Evolutionary conservation across 2,113 vertebrate species (phyloP).

Genomic region (Gobiocypris rarus): DNA sequence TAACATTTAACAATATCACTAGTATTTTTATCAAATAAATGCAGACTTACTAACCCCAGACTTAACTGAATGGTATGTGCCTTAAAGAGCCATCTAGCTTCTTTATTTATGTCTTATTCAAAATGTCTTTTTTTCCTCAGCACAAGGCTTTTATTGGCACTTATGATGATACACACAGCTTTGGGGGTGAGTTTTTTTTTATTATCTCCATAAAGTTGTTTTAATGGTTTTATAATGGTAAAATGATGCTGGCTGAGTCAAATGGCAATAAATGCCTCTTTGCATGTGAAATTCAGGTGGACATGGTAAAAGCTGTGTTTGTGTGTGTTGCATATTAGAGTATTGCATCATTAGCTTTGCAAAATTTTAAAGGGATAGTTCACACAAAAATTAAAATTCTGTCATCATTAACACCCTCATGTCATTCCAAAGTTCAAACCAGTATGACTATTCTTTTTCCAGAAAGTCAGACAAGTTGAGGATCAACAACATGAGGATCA

Average conservation of each 20-base stretch:
- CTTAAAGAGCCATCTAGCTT: not conserved
- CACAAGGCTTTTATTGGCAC: slow-evolving; percentile 56
- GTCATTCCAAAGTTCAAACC: too few species aligned
- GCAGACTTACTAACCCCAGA: not conserved
- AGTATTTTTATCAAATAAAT: not conserved
- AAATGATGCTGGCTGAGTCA: not conserved
- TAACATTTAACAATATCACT: not conserved
- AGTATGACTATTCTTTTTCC: not conserved
- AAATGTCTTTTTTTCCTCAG: not conserved
- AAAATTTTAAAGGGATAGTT: not conserved
- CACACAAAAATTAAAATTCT: not conserved
- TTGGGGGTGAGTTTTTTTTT: slow-evolving; percentile 50
- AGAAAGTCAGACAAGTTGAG: not conserved
- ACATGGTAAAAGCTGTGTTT: not conserved
- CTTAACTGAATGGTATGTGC: not conserved
- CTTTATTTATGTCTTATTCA: not conserved
- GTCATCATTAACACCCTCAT: not conserved
- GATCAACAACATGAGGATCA: not conserved
- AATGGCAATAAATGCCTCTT: not conserved
- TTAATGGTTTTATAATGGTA: not conserved
- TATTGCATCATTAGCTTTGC: not conserved
- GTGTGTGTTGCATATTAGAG: not conserved
- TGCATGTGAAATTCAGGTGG: not conserved
- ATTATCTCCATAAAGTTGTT: not conserved
- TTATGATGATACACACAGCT: slow-evolving; percentile 36